phyloP scores from a whole-genome alignment of 2,113 vertebrate genomes.

The Zosterops hypoxanthus region DNA sequence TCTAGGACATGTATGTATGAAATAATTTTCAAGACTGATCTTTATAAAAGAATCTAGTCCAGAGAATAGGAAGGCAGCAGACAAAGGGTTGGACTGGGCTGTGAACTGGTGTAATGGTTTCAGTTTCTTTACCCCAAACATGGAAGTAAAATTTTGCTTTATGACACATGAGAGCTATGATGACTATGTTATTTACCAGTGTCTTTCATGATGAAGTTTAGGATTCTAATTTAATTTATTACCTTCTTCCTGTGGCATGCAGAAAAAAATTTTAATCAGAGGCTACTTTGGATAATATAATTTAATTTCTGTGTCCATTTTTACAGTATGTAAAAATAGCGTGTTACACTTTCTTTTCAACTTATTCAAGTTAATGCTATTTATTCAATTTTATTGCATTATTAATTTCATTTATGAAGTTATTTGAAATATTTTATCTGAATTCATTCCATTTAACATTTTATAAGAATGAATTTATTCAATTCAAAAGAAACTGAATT shows the following conservation, averaged over 20 bases:
- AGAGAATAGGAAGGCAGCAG: background rate
- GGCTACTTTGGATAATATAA: background rate
- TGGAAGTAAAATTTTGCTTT: background rate
- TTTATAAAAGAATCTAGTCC: background rate
- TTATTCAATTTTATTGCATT: background rate
- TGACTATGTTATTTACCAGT: background rate
- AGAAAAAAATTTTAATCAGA: background rate
- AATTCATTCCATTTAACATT: background rate
- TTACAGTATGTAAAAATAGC: background rate
- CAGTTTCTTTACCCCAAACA: background rate
- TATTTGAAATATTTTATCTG: background rate
- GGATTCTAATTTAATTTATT: background rate
- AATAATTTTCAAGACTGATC: background rate
- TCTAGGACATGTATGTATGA: background rate
- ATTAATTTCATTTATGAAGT: background rate
- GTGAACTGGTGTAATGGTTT: background rate
- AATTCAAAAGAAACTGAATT: background rate
- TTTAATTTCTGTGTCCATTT: background rate
- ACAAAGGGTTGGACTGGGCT: background rate
- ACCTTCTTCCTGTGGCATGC: background rate
- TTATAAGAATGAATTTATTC: background rate
- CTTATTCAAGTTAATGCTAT: background rate
- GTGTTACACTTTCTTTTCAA: background rate
- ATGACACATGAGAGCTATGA: background rate
- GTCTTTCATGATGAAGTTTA: background rate